Evolutionary conservation across 2,113 vertebrate species (phyloP), one percentile per base, ranked within the genome.

Genomic region (Rhea pennata): DNA sequence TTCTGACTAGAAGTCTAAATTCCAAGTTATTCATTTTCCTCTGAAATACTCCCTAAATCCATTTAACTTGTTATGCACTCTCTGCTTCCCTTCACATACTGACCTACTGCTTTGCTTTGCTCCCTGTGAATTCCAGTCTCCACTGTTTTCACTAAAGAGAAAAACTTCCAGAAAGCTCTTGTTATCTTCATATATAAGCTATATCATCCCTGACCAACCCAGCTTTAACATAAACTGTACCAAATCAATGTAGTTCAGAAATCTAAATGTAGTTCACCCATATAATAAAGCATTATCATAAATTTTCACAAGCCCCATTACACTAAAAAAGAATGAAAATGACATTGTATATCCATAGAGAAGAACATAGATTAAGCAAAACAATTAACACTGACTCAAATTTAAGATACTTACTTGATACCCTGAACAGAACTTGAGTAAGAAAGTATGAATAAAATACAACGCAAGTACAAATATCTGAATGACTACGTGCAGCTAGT

Each of bases 391-490:
- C 1, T 50, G 51, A 80, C 9, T 1, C 4, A 36, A 72, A 80
- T 56, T 71, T 39, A 24, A 76, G 66, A 22, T 50, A 71, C 24
- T 90, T 84, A 79, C 46, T 24, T 88, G 29, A 62, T 33, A 83
- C 1, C 12, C 20, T 54, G 12, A 83, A 58, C 0, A 6, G 10
- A 50, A 80, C 85, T 24, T 12, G 0, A 61, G 0, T 31, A 58
- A 54, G 27, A 90, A 79, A 24, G 29, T 5, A 78, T 0, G 7
- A 72, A 74, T 42, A 59, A 89, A 64, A 82, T 42, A 17, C 1
- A 54, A 10, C n/a, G 23, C 46, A 83, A 93, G 66, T 26, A 20
- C 5, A 53, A 72, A 85, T 8, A 15, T 15, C 42, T 42, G 6
- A 82, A 75, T 36, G 21, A 31, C 51, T 46, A 22, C 1, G 46